These are phyloP conservation scores for Macheiramphus alcinus DNA, from an alignment of 2,113 vertebrate genomes.

Conservation along the genomic window DNA sequence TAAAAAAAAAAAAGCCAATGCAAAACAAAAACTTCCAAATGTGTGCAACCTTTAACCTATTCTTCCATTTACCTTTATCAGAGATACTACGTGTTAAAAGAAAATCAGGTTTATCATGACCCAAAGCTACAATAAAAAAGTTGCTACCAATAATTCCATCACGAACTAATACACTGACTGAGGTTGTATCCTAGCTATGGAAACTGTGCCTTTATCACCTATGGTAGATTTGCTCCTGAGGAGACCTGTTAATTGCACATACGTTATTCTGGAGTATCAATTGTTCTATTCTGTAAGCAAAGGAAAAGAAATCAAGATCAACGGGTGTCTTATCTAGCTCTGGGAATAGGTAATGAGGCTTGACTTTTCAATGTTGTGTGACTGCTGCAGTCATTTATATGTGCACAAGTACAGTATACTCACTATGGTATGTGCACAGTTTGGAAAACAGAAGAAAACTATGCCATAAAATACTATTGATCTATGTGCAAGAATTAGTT, in stretches of 20 bases:
- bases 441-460: background rate
- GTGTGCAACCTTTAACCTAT: background rate
- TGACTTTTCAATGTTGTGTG: background rate
- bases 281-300: background rate
- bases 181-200: background rate
- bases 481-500: accelerated
- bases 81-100: background rate
- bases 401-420: background rate
- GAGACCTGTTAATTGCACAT: background rate
- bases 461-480: background rate
- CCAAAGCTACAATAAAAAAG: background rate
- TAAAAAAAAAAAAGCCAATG: background rate
- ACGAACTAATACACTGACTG: background rate
- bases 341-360: background rate
- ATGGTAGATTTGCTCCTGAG: background rate
- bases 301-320: background rate
- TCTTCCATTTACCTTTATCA: background rate
- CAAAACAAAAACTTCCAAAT: background rate
- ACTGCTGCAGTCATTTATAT: background rate
- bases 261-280: background rate
- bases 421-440: background rate
- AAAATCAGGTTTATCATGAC: background rate
- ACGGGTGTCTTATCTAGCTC: background rate
- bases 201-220: background rate
- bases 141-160: background rate